Base-by-base conservation (phyloP, 1,140 invertebrate genomes). In the Acromyrmex heyeri region DNA sequence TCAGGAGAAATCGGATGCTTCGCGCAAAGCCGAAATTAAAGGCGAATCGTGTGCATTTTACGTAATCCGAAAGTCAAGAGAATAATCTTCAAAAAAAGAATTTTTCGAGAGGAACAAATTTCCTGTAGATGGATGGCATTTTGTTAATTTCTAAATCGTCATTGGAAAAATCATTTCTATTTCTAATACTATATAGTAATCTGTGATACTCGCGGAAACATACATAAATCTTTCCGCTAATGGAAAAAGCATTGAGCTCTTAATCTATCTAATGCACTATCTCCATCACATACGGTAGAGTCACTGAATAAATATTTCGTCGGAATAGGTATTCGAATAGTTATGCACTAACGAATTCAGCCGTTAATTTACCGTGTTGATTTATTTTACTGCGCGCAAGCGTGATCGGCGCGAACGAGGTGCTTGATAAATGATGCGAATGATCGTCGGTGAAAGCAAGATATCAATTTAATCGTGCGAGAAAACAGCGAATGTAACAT, bases 391-490 rank as follows among this genome's bases (percentile, higher is more conserved):
- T 48, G 21, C 21, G 34, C 57, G 18, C 48, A 6, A 78, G 24
- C 44, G 18, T 18, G 44, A 65, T 65, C 24, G 30, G 24, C 27
- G 44, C 27, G 48, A 55, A 79, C 76, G 44, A 79, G 48, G 12
- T 38, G n/a, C 61, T 67, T 79, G 62, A 79, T 67, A 79, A 79
- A 79, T 79, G 27, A 55, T 14, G 27, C 76, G 16, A 78, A 34
- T 50, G 38, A 78, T 78, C 24, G 38, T 12, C 76, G 44, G 76
- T 53, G 76, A 79, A 79, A 79, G 62, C 76, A 48, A 65, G 61
- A 79, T 79, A 79, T 79, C 62, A 65, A 79, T 65, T 67, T 53
- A 79, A 67, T 79, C 76, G 62, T 38, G 16, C 27, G 44, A 44
- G 44, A 79, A 62, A 50, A 50, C 48, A 8, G 27, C 24, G 38